Conservation (phyloP, 2,888 invertebrate species). For the Podotricha telesiphe region DNA sequence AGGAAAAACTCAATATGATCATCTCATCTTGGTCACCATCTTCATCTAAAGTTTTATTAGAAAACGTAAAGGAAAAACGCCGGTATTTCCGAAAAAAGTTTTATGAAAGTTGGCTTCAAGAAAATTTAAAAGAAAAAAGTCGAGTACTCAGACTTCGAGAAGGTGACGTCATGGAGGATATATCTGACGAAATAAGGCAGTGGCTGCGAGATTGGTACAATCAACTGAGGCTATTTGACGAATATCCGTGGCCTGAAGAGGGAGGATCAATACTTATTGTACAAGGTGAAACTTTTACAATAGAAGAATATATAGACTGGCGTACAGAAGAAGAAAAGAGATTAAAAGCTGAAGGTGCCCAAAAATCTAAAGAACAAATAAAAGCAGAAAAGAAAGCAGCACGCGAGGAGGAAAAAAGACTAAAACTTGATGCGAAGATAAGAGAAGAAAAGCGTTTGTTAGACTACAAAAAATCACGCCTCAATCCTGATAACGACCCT, state of each 20-base stretch:
- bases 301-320: conserved; percentile 83
- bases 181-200: conserved; percentile 88
- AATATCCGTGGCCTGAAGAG: conserved; percentile 87
- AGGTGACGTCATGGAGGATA: conserved; percentile 88
- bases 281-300: conserved; percentile 83
- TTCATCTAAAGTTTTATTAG: conserved; percentile 72
- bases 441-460: conserved; percentile 65
- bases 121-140: conserved; percentile 76
- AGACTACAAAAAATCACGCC: conserved; percentile 77
- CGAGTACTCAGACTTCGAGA: conserved; percentile 77
- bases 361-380: conserved; percentile 73
- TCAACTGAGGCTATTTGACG: conserved; percentile 85
- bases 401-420: conserved; percentile 68
- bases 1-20: conserved; percentile 83
- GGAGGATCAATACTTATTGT: conserved; percentile 87
- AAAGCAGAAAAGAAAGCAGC: conserved; percentile 71
- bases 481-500: conserved; percentile 74
- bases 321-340: conserved; percentile 62
- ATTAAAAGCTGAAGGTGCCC: conserved; percentile 63
- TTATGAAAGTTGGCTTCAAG: conserved; percentile 71
- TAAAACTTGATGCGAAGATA: conserved; percentile 61
- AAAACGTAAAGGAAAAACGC: conserved; percentile 73
- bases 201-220: conserved; percentile 89
- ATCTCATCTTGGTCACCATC: conserved; percentile 75
- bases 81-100: conserved; percentile 72